These are phyloP conservation scores for Drosophila tristis DNA, from an alignment of 1,140 invertebrate genomes.

Conservation along the genomic window DNA sequence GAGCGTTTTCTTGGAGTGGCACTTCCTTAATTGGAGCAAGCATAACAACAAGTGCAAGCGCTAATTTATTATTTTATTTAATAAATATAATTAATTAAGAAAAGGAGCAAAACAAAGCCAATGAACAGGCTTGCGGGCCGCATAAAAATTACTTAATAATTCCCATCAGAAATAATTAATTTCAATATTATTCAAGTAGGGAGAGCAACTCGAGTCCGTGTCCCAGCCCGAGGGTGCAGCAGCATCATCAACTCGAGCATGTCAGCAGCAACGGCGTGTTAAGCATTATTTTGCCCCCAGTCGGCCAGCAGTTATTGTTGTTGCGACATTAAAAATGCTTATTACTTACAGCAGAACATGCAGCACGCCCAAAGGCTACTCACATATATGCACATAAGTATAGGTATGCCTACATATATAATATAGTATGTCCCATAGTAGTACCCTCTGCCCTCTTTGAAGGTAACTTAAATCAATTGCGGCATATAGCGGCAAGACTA, in stretches of 20 bases:
- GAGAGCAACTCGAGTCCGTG: not conserved
- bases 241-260: constrained; percentile 43
- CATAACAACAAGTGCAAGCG: constrained; percentile 76
- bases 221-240: constrained; percentile 29
- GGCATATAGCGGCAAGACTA: constrained; percentile 57
- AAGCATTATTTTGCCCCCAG: constrained; percentile 64
- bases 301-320: constrained; percentile 33
- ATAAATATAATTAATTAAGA: constrained; percentile 71
- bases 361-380: constrained; percentile 55
- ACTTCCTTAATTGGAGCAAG: constrained; percentile 80
- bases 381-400: constrained; percentile 36
- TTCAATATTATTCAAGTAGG: constrained; percentile 76
- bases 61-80: constrained; percentile 81
- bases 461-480: constrained; percentile 78
- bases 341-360: constrained; percentile 70
- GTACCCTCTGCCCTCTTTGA: constrained; percentile 19
- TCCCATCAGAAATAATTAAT: constrained; percentile 81
- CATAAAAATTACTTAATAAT: constrained; percentile 82
- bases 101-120: constrained; percentile 13
- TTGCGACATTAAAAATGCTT: constrained; percentile 73
- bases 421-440: constrained; percentile 3
- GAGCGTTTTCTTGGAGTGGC: constrained; percentile 67
- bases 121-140: constrained; percentile 34
- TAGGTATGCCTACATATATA: constrained; percentile 19
- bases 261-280: constrained; percentile 54